Conservation (phyloP, 2,113 vertebrate genomes). For the Tupaia chinensis region DNA sequence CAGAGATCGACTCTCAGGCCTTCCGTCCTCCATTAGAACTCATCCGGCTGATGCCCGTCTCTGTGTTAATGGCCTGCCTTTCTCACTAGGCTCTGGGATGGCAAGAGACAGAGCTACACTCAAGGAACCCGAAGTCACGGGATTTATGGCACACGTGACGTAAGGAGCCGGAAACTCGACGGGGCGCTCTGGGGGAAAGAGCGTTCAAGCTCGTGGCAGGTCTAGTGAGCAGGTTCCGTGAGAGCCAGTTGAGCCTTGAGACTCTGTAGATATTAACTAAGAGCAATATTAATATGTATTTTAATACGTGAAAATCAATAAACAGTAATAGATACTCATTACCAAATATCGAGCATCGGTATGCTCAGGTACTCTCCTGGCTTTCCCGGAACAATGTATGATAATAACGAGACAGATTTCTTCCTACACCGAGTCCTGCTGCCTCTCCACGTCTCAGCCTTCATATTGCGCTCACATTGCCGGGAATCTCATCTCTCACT, state of each 20-base stretch:
- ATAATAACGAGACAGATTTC: not conserved
- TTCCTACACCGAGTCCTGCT: not conserved
- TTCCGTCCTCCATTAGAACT: not conserved
- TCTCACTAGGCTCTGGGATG: not conserved
- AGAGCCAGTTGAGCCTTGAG: not conserved
- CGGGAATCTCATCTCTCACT: not conserved
- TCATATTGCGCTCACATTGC: not conserved
- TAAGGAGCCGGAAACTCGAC: not conserved
- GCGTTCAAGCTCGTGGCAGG: not conserved
- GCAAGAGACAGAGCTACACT: constrained; percentile 28
- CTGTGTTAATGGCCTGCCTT: not conserved
- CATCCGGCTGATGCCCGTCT: not conserved
- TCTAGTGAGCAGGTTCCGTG: not conserved
- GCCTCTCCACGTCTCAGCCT: not conserved
- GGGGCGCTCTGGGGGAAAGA: not conserved
- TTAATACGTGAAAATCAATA: no score
- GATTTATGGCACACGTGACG: not conserved
- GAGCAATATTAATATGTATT: no score
- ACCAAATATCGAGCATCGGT: not conserved
- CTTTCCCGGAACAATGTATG: not conserved
- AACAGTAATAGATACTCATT: no score
- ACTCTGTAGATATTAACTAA: not conserved
- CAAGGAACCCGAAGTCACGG: not conserved
- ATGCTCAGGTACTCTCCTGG: not conserved
- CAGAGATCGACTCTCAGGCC: not conserved